Base-by-base conservation (phyloP, 2,113 vertebrate species). In the Fulica atra region DNA sequence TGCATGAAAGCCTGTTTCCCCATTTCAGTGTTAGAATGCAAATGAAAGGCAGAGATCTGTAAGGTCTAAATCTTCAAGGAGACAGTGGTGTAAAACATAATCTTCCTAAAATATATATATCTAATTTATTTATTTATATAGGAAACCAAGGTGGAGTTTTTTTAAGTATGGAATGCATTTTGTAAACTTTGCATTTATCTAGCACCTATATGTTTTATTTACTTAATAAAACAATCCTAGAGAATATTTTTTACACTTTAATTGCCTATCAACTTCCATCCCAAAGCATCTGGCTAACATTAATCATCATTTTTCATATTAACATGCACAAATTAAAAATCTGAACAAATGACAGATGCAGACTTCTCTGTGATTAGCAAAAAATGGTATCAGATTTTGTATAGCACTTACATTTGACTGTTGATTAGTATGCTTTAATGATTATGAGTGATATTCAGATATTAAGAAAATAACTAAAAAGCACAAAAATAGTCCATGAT, bases 51-150 rank as follows among this genome's bases (percentile, higher is more conserved):
- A 88, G 76, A 54, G 21, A 61, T 46, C 76, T 51, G 4, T 38
- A 35, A 82, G 5, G 31, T 36, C 35, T 63, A 66, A 78, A 51
- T 14, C 78, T 83, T 29, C 13, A 74, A 93, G 48, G 28, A 64
- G 28, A 59, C 0, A 0, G n/a, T 70, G 36, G 29, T 1, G 4
- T 53, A 90, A 77, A 86, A 40, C n/a, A 46, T 13, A 33, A 15
- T 5, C 4, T 77, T 77, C 21, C 7, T 86, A 57, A 63, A 48
- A 50, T 11, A 51, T 46, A 46, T 18, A 46, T 46, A 23, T 50
- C 13, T 31, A n/a, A 13, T 44, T 90, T 53, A 44, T 72, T 59
- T 53, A n/a, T 18, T 70, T 48, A n/a, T 18, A 66, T 48, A 76
- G 14, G 23, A 50, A 64, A n/a, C 17, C 5, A 51, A 2, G 26